Conservation (phyloP, 2,888 invertebrate species). For the Agrochola circellaris region DNA sequence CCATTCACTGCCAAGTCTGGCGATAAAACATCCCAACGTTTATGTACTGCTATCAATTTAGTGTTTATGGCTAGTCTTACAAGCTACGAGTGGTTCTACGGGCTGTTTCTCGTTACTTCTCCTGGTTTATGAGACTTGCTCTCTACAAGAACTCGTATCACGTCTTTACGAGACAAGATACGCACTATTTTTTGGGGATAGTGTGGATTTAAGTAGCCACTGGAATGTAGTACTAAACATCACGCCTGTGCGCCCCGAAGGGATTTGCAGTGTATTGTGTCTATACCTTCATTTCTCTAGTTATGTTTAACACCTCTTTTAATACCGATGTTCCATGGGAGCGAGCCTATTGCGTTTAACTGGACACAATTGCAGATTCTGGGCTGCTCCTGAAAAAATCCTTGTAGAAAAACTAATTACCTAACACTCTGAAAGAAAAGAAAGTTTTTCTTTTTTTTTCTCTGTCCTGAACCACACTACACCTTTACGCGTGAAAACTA, state of each 20-base stretch:
- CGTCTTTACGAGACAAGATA: constrained; percentile 10
- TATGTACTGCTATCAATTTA: constrained; percentile 48
- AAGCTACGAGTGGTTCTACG: constrained; percentile 4
- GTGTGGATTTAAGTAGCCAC: not conserved
- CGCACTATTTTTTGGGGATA: not conserved
- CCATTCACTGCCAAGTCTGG: constrained; percentile 6
- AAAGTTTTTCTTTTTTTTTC: no score
- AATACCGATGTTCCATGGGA: no score
- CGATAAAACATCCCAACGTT: constrained; percentile 43
- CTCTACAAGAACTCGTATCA: constrained; percentile 9
- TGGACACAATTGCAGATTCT: not conserved
- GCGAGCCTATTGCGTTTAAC: not conserved
- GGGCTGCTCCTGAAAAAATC: not conserved
- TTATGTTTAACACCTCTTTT: no score
- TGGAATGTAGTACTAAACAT: not conserved
- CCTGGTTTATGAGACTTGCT: constrained; percentile 47
- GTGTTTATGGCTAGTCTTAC: constrained; percentile 47
- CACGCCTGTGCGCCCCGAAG: no score
- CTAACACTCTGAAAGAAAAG: no score
- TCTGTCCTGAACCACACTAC: no score
- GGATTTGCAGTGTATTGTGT: no score
- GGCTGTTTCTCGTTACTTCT: constrained; percentile 28
- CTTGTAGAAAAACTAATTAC: not conserved
- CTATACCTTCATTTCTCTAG: no score
- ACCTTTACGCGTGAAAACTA: no score